A percentile compares a stretch with the other conserved stretches of the same genome.
These are phyloP conservation scores for Leguminivora glycinivorella DNA, from an alignment of 1,140 invertebrate genomes.

Conservation along the genomic window DNA sequence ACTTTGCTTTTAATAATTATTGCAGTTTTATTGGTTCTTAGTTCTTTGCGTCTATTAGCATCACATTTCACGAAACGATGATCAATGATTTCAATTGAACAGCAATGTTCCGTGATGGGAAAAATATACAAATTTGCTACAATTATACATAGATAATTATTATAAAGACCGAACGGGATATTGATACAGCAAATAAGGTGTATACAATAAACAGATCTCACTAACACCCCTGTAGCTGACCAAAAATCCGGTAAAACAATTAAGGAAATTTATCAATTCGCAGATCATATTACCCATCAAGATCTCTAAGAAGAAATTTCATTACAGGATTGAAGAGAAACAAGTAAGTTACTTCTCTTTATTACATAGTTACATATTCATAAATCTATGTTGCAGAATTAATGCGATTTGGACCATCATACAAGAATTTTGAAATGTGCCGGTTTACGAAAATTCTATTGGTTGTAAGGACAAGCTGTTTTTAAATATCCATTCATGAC, in stretches of 20 bases:
- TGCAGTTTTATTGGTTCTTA: neutral
- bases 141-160: neutral
- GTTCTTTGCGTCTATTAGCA: neutral
- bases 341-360: slow-evolving; percentile 31
- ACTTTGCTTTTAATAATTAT: neutral
- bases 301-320: neutral
- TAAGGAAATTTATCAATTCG: slow-evolving; percentile 8
- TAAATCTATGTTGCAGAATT: neutral
- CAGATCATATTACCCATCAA: slow-evolving; percentile 17
- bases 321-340: slow-evolving; percentile 23
- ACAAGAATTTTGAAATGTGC: neutral
- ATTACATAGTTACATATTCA: neutral
- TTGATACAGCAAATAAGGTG: neutral
- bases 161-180: no score
- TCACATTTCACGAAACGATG: neutral
- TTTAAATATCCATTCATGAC: neutral
- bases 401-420: neutral
- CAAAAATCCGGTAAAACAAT: slow-evolving; percentile 14
- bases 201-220: slow-evolving; percentile 7
- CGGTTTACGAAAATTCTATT: neutral
- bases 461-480: no score
- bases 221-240: slow-evolving; percentile 8
- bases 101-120: no score
- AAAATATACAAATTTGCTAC: no score
- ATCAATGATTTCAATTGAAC: no score